These are phyloP conservation scores for Saccopteryx leptura DNA, from an alignment of 2,113 vertebrate species.

Conservation along the genomic window DNA sequence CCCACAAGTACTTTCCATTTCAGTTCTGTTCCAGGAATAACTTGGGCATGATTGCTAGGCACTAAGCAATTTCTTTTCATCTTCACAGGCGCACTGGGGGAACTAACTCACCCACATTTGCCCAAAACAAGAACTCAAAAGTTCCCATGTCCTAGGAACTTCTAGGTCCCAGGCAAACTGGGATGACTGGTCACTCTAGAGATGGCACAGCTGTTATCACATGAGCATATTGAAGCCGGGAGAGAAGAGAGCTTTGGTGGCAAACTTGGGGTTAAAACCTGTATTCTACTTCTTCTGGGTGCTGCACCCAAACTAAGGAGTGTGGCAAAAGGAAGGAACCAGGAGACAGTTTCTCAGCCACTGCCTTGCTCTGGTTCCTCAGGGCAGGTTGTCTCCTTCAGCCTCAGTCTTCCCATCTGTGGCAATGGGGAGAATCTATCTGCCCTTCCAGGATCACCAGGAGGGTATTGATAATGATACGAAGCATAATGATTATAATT, in stretches of 20 bases:
- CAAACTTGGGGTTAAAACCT: not conserved
- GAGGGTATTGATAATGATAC: not conserved
- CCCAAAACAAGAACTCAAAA: not conserved
- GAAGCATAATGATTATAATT: not conserved
- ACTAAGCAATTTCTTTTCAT: constrained; percentile 33
- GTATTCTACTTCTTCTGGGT: not conserved
- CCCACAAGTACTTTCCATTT: constrained; percentile 41
- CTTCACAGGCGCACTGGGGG: not conserved
- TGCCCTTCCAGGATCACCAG: not conserved
- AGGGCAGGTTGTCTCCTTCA: not conserved
- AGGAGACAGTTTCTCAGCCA: not conserved
- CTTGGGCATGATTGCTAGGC: not conserved
- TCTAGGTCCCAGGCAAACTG: too few relatives aligned
- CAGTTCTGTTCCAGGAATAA: not conserved
- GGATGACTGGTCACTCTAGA: not conserved
- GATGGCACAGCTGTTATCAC: not conserved
- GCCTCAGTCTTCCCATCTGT: not conserved
- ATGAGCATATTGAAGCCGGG: not conserved
- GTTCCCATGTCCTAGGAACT: not conserved
- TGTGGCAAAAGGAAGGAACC: not conserved
- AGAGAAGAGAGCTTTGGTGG: not conserved
- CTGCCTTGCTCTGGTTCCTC: not conserved
- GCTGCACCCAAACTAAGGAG: not conserved
- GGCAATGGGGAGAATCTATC: not conserved
- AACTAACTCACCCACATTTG: not conserved